These are phyloP conservation scores for Mirounga angustirostris DNA, from an alignment of 2,113 vertebrate genomes.

Conservation along the genomic window DNA sequence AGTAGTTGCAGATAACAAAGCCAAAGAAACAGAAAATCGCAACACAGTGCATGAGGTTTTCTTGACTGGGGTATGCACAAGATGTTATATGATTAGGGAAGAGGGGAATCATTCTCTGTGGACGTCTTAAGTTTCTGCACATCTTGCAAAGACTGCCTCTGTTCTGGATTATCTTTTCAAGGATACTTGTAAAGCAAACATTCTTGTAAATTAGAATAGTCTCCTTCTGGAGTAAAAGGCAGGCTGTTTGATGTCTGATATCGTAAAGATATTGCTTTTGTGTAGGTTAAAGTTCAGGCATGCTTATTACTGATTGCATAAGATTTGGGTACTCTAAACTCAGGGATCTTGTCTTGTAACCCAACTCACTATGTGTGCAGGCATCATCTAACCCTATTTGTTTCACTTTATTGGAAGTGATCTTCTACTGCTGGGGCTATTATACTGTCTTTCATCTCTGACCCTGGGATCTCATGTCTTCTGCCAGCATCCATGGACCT, in stretches of 20 bases:
- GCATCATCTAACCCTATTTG: background rate
- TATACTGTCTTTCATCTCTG: background rate
- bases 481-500: background rate
- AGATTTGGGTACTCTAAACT: background rate
- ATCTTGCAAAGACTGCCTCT: background rate
- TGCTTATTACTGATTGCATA: background rate
- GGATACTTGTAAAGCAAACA: background rate
- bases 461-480: background rate
- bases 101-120: background rate
- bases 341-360: background rate
- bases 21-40: background rate
- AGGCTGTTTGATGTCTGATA: background rate
- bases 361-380: background rate
- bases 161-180: background rate
- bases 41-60: background rate
- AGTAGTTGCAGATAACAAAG: background rate
- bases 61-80: accelerated
- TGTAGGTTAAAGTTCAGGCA: background rate
- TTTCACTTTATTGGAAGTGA: background rate
- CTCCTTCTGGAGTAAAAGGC: background rate
- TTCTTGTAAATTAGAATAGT: background rate
- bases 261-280: background rate
- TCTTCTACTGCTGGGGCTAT: too few relatives aligned
- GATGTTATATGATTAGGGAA: background rate
- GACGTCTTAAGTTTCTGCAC: background rate